phyloP scores from a whole-genome alignment of 1,140 invertebrate species.

The Globodera rostochiensis region DNA sequence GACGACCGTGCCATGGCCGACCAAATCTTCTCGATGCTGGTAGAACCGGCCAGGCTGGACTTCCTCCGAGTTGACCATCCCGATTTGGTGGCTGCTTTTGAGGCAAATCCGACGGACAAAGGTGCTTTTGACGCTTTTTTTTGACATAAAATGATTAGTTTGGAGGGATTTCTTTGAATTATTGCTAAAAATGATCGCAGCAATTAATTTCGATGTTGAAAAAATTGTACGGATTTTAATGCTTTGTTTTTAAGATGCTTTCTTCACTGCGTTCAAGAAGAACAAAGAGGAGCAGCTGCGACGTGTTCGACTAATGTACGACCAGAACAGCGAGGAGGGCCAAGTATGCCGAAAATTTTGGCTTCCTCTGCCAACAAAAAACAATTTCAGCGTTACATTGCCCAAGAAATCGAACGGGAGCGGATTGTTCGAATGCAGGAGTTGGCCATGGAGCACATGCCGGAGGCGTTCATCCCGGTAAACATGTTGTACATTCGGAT shows the following conservation, averaged over 20 bases:
- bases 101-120: slow-evolving; percentile 32
- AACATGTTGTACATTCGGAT: slow-evolving; percentile 56
- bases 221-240: background rate
- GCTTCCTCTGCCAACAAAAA: background rate
- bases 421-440: slow-evolving; percentile 40
- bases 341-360: background rate
- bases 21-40: slow-evolving; percentile 28
- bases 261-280: slow-evolving; percentile 17
- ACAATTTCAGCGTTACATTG: slow-evolving; percentile 30
- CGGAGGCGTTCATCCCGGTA: slow-evolving; percentile 42
- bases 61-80: slow-evolving; percentile 25
- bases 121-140: slow-evolving; percentile 3
- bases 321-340: slow-evolving; percentile 42
- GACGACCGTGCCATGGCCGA: slow-evolving; percentile 18
- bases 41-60: slow-evolving; percentile 18
- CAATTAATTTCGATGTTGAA: background rate
- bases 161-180: no score
- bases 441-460: slow-evolving; percentile 44
- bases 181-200: no score
- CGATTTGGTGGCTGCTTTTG: slow-evolving; percentile 33
- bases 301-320: slow-evolving; percentile 31
- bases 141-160: no score
- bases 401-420: slow-evolving; percentile 36
- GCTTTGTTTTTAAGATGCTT: slow-evolving; percentile 29
- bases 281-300: slow-evolving; percentile 32